A percentile compares a stretch with the other conserved stretches of the same genome.
Evolutionary conservation across 1,140 invertebrate genomes (phyloP).

Genomic region (Adelges cooleyi): DNA sequence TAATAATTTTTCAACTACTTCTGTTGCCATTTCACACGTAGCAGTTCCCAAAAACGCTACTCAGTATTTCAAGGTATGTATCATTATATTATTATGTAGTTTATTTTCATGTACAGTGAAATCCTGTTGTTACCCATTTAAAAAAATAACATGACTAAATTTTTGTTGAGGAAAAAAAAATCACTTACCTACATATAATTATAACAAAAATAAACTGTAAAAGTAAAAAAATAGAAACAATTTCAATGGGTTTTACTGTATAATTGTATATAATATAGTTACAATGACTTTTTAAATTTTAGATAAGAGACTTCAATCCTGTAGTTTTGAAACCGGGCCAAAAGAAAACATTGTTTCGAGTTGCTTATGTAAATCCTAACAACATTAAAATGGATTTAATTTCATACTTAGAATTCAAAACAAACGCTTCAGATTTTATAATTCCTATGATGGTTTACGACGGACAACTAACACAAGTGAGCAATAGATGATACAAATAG

Average conservation of each 20-base stretch:
- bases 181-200: too few relatives aligned
- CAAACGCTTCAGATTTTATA: constrained; percentile 24
- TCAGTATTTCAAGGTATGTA: constrained; percentile 22
- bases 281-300: too few relatives aligned
- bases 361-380: constrained; percentile 22
- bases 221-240: too few relatives aligned
- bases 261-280: too few relatives aligned
- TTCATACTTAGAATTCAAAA: constrained; percentile 23
- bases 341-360: constrained; percentile 25
- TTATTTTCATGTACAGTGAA: not conserved
- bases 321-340: constrained; percentile 16
- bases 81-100: not conserved
- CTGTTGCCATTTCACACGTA: constrained; percentile 24
- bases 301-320: constrained; percentile 25
- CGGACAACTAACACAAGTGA: constrained; percentile 12
- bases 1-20: constrained; percentile 23
- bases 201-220: too few relatives aligned
- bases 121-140: too few relatives aligned
- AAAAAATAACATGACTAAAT: too few relatives aligned
- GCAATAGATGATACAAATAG: not conserved
- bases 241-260: too few relatives aligned
- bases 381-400: constrained; percentile 21
- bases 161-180: too few relatives aligned
- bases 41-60: constrained; percentile 9
- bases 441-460: constrained; percentile 24